phyloP scores from a whole-genome alignment of 2,113 vertebrate genomes.

The Orientallactaga bullata region DNA sequence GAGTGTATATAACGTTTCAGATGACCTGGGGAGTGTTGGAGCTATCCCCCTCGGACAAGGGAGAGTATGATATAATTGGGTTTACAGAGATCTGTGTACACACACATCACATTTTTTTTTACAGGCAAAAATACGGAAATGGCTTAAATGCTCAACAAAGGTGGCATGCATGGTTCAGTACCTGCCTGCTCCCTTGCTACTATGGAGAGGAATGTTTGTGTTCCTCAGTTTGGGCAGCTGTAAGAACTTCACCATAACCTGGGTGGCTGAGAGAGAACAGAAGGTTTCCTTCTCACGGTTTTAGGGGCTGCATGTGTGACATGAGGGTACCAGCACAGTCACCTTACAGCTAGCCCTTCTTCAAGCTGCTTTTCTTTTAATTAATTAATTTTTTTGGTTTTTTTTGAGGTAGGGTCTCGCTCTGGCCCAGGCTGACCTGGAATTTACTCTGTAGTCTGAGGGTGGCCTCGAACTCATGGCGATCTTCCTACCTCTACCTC shows the following conservation, averaged over 20 bases:
- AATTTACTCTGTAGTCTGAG: no score
- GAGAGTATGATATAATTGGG: neutral
- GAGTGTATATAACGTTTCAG: neutral
- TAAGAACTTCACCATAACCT: neutral
- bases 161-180: neutral
- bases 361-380: neutral
- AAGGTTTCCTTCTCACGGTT: neutral
- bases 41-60: neutral
- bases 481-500: no score
- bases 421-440: no score
- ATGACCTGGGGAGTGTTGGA: neutral
- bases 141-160: neutral
- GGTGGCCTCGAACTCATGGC: no score
- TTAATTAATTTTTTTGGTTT: no score
- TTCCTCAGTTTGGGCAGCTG: neutral
- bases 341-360: neutral
- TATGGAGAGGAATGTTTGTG: conserved; percentile 1
- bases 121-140: conserved; percentile 18
- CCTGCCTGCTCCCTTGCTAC: neutral
- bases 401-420: no score
- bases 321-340: neutral
- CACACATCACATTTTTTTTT: neutral
- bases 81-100: conserved; percentile 14
- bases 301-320: neutral
- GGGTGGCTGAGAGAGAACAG: neutral